Percentiles rank a stretch among this genome's conserved stretches.
These are phyloP conservation scores for Morinoia aosen DNA, from an alignment of 2,888 invertebrate genomes.

Conservation along the genomic window DNA sequence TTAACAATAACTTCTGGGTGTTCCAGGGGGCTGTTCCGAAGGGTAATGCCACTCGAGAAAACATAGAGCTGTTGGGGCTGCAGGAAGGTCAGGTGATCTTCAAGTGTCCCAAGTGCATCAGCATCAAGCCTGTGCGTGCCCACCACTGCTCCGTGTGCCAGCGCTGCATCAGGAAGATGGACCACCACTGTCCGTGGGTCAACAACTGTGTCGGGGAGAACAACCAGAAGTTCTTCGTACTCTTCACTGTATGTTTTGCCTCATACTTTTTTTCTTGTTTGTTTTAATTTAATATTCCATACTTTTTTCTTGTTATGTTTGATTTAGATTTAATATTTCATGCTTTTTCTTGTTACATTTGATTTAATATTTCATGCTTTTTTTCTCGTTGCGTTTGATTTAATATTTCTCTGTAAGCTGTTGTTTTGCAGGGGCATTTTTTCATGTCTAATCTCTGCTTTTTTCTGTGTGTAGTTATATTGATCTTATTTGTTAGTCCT, in stretches of 20 bases:
- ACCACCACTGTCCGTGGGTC: slow-evolving; percentile 95
- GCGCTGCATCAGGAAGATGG: slow-evolving; percentile 86
- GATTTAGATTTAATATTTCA: slow-evolving; percentile 15
- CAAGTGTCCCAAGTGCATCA: slow-evolving; percentile 92
- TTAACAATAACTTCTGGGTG: too few species aligned
- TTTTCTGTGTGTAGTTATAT: too few species aligned
- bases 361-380: neutral
- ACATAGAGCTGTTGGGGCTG: slow-evolving; percentile 93
- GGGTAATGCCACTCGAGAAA: slow-evolving; percentile 95
- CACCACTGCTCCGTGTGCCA: slow-evolving; percentile 97
- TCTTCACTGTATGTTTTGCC: slow-evolving; percentile 87
- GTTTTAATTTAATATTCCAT: too few species aligned
- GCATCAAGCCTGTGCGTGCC: slow-evolving; percentile 94
- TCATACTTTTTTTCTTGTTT: neutral
- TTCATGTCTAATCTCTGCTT: too few species aligned
- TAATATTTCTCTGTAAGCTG: too few species aligned
- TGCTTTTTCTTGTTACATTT: neutral
- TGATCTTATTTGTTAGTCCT: too few species aligned
- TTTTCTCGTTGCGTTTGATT: neutral
- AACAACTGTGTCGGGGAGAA: slow-evolving; percentile 99
- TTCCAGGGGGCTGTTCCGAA: slow-evolving; percentile 91
- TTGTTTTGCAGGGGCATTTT: too few species aligned
- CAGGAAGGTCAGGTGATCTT: slow-evolving; percentile 79
- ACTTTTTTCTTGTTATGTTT: neutral
- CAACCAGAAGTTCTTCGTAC: slow-evolving; percentile 99